Evolutionary conservation across 2,888 invertebrate genomes (phyloP).

Genomic region (Chrysina gloriosa): DNA sequence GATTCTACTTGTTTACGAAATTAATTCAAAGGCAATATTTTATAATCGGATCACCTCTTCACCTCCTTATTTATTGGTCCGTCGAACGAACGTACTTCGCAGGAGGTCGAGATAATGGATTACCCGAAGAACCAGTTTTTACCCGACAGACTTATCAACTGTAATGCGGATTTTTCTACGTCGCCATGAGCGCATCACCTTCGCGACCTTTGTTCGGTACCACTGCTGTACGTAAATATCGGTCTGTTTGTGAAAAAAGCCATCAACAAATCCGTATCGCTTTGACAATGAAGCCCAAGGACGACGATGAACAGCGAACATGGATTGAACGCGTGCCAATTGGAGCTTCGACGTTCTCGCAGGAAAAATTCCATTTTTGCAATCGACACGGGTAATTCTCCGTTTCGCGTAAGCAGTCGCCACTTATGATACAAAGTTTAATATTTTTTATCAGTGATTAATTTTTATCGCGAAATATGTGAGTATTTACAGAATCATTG

Average conservation of each 20-base stretch:
- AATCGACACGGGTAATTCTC: conserved; percentile 12
- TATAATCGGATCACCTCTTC: conserved; percentile 7
- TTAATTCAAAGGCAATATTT: neutral
- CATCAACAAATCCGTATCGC: neutral
- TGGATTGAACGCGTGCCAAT: neutral
- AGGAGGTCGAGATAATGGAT: conserved; percentile 28
- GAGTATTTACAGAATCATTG: neutral
- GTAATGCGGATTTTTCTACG: conserved; percentile 2
- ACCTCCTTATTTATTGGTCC: neutral
- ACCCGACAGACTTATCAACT: conserved; percentile 9
- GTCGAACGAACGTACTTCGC: conserved; percentile 11
- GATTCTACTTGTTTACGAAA: neutral
- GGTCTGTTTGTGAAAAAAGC: neutral
- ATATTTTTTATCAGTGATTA: conserved; percentile 10
- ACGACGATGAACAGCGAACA: neutral
- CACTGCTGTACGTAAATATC: neutral
- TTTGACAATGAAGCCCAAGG: neutral
- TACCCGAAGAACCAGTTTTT: conserved; percentile 30
- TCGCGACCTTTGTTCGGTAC: neutral
- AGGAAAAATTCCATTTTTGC: neutral
- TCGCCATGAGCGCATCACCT: conserved; percentile 5
- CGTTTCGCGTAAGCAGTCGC: neutral
- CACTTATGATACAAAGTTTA: conserved; percentile 3
- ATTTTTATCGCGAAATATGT: conserved; percentile 8
- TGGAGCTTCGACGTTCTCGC: no score